These are phyloP conservation scores for Microctenopoma steveboyesi DNA, from an alignment of 2,797 vertebrate species.

Conservation along the genomic window DNA sequence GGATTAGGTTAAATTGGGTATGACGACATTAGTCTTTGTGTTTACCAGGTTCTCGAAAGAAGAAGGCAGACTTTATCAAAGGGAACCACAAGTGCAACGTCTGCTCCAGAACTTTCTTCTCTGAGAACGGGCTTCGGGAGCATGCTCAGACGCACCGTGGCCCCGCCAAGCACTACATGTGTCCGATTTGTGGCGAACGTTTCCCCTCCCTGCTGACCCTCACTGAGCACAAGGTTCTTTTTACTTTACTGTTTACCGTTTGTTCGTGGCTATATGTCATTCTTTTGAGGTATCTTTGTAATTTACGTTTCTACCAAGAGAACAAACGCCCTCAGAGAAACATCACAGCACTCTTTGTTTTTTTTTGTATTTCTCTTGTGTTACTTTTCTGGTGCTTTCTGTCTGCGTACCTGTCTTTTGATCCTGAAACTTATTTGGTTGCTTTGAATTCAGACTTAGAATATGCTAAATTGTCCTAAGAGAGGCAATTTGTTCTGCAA, in stretches of 20 bases:
- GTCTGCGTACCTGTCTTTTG: constrained; percentile 41
- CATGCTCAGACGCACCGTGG: constrained; percentile 98
- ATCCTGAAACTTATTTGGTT: constrained; percentile 37
- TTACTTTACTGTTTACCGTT: not conserved
- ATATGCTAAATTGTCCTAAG: constrained; percentile 45
- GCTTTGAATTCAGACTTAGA: constrained; percentile 53
- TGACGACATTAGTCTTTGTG: not conserved
- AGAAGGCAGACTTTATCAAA: constrained; percentile 97
- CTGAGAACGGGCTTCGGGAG: constrained; percentile 94
- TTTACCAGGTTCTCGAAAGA: constrained; percentile 83
- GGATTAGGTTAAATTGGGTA: not conserved
- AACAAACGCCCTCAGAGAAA: constrained; percentile 24
- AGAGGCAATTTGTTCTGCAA: constrained; percentile 55
- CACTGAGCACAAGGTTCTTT: constrained; percentile 93
- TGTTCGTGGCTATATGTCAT: not conserved
- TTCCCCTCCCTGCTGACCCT: constrained; percentile 98
- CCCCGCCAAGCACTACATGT: constrained; percentile 99
- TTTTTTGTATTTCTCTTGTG: constrained; percentile 28
- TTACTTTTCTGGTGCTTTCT: constrained; percentile 11
- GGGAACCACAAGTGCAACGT: constrained; percentile 99
- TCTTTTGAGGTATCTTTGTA: not conserved
- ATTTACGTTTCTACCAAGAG: constrained; percentile 2
- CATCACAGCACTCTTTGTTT: constrained; percentile 3
- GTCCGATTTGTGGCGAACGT: constrained; percentile 97
- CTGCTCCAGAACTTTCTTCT: constrained; percentile 98